A percentile compares a stretch with the other conserved stretches of the same genome.
These are phyloP conservation scores for Lagothrix lagotricha DNA, from an alignment of 2,797 vertebrate genomes.

Conservation along the genomic window DNA sequence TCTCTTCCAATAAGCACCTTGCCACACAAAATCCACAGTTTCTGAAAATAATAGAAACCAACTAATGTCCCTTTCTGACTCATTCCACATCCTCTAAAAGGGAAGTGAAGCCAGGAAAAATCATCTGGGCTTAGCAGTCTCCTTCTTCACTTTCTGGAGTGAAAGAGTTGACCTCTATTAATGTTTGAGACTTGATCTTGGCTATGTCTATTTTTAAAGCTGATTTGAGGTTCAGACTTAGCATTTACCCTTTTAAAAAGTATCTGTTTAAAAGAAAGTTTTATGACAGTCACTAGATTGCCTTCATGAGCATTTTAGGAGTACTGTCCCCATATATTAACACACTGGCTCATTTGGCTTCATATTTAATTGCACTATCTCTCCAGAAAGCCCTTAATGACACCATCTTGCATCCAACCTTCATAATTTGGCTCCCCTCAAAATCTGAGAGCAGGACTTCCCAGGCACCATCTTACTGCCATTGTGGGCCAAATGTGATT, in stretches of 20 bases:
- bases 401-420: background rate
- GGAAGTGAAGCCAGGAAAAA: conserved; percentile 13
- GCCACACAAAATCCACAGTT: conserved; percentile 34
- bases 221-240: background rate
- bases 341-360: conserved; percentile 28
- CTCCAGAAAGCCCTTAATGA: conserved; percentile 62
- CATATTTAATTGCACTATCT: background rate
- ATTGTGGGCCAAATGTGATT: conserved; percentile 39
- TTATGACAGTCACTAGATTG: background rate
- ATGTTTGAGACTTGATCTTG: background rate
- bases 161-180: background rate
- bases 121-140: background rate
- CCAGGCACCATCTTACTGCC: background rate
- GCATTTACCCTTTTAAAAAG: background rate
- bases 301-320: background rate
- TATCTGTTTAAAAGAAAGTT: background rate
- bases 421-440: conserved; percentile 13
- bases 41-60: conserved; percentile 16
- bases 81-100: background rate
- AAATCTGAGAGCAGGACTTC: background rate
- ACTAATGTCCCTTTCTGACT: background rate
- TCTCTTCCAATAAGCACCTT: background rate
- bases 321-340: background rate
- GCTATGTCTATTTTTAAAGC: background rate
- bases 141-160: conserved; percentile 1